Percentiles rank a stretch among this genome's conserved stretches.
Conservation (phyloP, 2,797 vertebrate species). For the Nyctibius grandis region DNA sequence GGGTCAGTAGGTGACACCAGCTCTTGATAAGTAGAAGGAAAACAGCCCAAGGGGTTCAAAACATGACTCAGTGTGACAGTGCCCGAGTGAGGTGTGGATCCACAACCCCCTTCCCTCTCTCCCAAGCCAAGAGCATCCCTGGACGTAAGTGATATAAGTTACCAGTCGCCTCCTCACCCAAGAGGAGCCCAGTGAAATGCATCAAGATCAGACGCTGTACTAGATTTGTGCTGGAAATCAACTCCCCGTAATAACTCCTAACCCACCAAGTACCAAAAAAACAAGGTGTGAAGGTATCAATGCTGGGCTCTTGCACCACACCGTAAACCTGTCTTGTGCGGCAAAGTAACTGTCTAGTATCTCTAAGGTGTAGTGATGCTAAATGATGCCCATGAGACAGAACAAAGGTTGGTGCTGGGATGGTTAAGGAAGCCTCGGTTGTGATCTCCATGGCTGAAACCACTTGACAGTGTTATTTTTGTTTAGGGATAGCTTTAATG, state of each 20-base stretch:
- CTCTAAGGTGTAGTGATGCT: background rate
- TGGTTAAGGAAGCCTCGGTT: background rate
- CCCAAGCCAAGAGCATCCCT: background rate
- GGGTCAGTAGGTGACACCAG: background rate
- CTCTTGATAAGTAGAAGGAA: background rate
- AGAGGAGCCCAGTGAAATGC: background rate
- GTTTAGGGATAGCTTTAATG: background rate
- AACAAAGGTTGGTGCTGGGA: background rate
- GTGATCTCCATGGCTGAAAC: background rate
- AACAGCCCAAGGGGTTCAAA: background rate
- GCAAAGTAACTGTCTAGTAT: background rate
- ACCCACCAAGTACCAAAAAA: background rate
- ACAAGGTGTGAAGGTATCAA: background rate
- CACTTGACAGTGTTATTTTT: background rate
- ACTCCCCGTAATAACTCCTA: background rate
- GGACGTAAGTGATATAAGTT: accelerated
- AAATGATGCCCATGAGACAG: background rate
- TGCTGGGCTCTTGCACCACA: background rate
- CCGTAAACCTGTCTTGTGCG: background rate
- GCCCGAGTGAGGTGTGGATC: accelerated
- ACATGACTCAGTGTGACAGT: background rate
- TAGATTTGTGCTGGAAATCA: background rate
- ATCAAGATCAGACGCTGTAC: too few relatives aligned
- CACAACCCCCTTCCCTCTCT: background rate
- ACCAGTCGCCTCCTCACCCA: background rate